A percentile compares a stretch with the other conserved stretches of the same genome.
Conservation (phyloP, 2,113 vertebrate species). For the Gymnogyps californianus region DNA sequence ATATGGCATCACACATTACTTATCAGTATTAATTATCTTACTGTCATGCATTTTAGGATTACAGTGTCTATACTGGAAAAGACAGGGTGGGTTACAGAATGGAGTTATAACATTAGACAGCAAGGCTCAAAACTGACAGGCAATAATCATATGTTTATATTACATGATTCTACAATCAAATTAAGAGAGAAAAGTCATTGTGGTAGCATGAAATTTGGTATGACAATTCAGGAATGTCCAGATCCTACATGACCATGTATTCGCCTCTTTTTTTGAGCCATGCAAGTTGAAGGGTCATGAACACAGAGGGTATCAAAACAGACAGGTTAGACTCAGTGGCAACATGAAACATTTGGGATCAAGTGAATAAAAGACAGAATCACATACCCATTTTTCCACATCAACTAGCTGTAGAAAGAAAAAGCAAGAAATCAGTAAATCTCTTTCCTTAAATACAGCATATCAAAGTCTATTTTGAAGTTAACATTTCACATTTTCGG, state of each 20-base stretch:
- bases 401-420: constrained; percentile 86
- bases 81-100: constrained; percentile 45
- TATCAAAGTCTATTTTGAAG: constrained; percentile 29
- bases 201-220: neutral
- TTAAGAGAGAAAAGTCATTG: neutral
- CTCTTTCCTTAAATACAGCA: neutral
- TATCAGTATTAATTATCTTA: constrained; percentile 12
- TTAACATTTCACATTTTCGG: neutral
- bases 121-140: constrained; percentile 62
- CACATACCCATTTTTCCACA: constrained; percentile 88
- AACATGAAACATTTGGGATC: constrained; percentile 53
- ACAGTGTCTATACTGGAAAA: constrained; percentile 13
- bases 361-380: constrained; percentile 68
- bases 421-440: constrained; percentile 74
- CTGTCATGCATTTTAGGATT: constrained; percentile 51
- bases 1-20: neutral
- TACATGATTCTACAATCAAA: neutral
- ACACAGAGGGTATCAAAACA: constrained; percentile 57
- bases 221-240: neutral
- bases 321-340: constrained; percentile 65
- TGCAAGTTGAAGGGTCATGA: constrained; percentile 46
- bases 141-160: neutral
- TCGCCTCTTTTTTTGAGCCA: constrained; percentile 40
- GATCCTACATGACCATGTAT: neutral
- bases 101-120: constrained; percentile 31